A percentile compares a stretch with the other conserved stretches of the same genome.
Conservation (phyloP, 2,113 vertebrate genomes). For the Hoplias malabaricus region DNA sequence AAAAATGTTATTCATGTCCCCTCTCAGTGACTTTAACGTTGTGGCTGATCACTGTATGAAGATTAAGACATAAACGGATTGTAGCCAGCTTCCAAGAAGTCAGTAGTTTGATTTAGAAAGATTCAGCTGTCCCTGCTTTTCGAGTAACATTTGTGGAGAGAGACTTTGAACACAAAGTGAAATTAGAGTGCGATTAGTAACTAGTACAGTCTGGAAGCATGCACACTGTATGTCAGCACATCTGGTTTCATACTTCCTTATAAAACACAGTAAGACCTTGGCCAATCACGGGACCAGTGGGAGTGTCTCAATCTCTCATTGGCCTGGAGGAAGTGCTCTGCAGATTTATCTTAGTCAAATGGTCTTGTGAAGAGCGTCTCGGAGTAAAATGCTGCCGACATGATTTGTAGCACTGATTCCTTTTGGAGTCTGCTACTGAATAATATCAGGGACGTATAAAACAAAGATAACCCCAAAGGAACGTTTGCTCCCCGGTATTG, state of each 20-base stretch:
- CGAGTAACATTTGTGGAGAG: not conserved
- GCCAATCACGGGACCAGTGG: not conserved
- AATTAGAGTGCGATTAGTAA: conserved; percentile 45
- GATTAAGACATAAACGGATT: no score
- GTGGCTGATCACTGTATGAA: no score
- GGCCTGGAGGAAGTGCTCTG: not conserved
- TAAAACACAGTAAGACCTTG: conserved; percentile 44
- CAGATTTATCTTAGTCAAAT: conserved; percentile 9
- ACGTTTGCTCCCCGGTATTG: not conserved
- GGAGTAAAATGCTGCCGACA: not conserved
- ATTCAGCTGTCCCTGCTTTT: not conserved
- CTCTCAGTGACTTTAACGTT: no score
- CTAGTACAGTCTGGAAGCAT: conserved; percentile 27
- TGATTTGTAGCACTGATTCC: not conserved
- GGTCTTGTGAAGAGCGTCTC: not conserved
- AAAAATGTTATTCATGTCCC: no score
- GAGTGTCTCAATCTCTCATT: not conserved
- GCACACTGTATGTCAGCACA: conserved; percentile 47
- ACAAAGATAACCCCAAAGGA: not conserved
- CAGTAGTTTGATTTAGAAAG: conserved; percentile 6
- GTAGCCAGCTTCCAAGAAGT: no score
- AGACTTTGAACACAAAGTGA: no score
- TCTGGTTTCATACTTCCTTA: conserved; percentile 53
- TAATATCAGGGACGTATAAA: not conserved
- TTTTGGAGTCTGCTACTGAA: not conserved